Conservation (phyloP, 2,113 vertebrate genomes). For the Clarias batrachus region DNA sequence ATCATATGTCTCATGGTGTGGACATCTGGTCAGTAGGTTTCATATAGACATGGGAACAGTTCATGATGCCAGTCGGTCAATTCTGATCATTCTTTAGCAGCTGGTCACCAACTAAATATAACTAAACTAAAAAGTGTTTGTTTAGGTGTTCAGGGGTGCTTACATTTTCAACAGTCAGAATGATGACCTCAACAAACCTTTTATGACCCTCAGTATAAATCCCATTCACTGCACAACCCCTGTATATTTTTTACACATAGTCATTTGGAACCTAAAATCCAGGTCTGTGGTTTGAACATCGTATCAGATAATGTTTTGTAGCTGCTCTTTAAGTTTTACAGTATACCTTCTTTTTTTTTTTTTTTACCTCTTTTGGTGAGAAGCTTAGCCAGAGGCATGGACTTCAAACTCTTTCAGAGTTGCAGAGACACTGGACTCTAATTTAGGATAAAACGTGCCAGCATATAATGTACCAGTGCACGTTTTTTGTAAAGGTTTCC, state of each 20-base stretch:
- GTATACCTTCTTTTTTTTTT: conserved; percentile 46
- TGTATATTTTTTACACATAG: neutral
- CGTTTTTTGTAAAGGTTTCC: neutral
- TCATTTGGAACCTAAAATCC: neutral
- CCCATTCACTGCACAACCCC: neutral
- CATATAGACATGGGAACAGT: neutral
- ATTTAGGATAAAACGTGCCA: too few relatives aligned
- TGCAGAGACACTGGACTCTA: conserved; percentile 26
- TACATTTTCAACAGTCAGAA: neutral
- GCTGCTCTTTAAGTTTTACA: conserved; percentile 59
- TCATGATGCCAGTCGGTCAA: neutral
- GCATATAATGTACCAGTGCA: neutral
- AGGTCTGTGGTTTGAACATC: conserved; percentile 25
- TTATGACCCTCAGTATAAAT: neutral
- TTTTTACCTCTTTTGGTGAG: conserved; percentile 54
- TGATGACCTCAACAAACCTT: neutral
- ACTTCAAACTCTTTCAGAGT: conserved; percentile 59
- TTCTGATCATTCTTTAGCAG: neutral
- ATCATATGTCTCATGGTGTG: neutral
- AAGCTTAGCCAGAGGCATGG: conserved; percentile 57
- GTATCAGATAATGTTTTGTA: conserved; percentile 55
- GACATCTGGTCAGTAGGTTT: neutral
- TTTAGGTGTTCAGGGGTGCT: neutral
- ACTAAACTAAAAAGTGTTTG: neutral
- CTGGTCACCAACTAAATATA: neutral